Base-by-base conservation (phyloP, 2,888 invertebrate species). In the Mesochorus sp. region DNA sequence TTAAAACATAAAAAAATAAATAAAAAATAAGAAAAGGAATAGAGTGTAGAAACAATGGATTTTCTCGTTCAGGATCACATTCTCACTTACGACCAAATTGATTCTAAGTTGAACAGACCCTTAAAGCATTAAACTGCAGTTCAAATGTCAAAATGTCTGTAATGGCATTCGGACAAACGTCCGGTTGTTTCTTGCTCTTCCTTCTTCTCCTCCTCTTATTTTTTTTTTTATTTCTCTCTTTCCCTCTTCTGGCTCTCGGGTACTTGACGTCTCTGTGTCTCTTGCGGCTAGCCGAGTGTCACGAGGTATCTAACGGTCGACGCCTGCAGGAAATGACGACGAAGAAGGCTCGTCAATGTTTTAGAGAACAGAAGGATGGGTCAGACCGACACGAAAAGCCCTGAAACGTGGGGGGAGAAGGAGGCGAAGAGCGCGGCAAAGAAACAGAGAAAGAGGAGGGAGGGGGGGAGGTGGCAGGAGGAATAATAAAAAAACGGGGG, bases 241-340 rank as follows among this genome's bases (percentile, higher is more conserved):
- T 55, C 26, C 3, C 26, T 67, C 53, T 34, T 62, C 26, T 24
- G 12, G 39, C 26, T 62, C 26, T 24, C 14, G 39, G 59, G 31
- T 57, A 31, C 67, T 57, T 37, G 28, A 19, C n/a, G 19, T 31
- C 19, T n/a, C 62, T 67, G 24, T 53, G 53, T 44, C 44, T 55
- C 28, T 49, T 57, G 77, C n/a, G n/a, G 28, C 44, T 66, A 68
- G 31, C 72, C 55, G 47, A 77, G 62, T 68, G 67, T 72, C 72
- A 62, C 76, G 75, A 79, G 68, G 81, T 71, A 74, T 80, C 78
- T 66, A 84, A 80, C 84, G 83, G 82, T 76, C 81, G 85, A 80
- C 80, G 82, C 80, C 76, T 70, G 55, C 68, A 72, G 77, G 72
- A 77, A 77, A 73, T 62, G 55, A 68, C 67, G 72, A 67, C 55